phyloP scores from a whole-genome alignment of 1,140 invertebrate species.

The Protaetia brevitarsis region DNA sequence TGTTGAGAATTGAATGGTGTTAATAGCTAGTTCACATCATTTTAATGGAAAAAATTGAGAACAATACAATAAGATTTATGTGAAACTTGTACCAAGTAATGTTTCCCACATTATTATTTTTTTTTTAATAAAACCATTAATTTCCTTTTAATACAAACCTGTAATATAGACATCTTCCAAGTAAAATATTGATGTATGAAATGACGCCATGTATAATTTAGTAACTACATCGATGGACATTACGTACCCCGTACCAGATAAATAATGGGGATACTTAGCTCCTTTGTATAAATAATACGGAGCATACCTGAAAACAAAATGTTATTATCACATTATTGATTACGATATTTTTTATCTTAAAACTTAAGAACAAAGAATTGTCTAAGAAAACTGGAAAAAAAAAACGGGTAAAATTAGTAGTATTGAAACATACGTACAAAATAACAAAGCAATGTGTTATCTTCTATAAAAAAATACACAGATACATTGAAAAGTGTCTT shows the following conservation, averaged over 20 bases:
- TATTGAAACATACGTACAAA: too few relatives aligned
- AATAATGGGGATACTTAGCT: constrained; percentile 74
- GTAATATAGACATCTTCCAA: constrained; percentile 86
- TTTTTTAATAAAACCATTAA: not conserved
- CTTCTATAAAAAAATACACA: too few relatives aligned
- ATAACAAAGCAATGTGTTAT: too few relatives aligned
- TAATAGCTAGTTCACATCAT: too few relatives aligned
- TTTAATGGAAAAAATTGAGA: too few relatives aligned
- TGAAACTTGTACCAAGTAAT: constrained; percentile 60
- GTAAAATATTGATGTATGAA: constrained; percentile 69
- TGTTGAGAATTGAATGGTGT: constrained; percentile 70
- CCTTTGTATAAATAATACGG: constrained; percentile 76
- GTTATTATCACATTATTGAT: too few relatives aligned
- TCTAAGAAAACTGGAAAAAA: constrained; percentile 82
- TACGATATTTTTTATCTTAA: too few relatives aligned
- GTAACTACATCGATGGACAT: constrained; percentile 68
- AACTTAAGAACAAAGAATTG: too few relatives aligned
- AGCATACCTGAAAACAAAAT: constrained; percentile 66
- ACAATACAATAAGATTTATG: too few relatives aligned
- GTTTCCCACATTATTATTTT: not conserved
- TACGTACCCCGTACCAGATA: constrained; percentile 81
- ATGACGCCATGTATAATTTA: constrained; percentile 66
- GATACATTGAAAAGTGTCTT: too few relatives aligned
- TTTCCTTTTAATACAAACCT: constrained; percentile 55
- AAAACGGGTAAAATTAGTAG: constrained; percentile 73